Conservation (phyloP, 2,797 vertebrate genomes). For the Austrolebias charrua region DNA sequence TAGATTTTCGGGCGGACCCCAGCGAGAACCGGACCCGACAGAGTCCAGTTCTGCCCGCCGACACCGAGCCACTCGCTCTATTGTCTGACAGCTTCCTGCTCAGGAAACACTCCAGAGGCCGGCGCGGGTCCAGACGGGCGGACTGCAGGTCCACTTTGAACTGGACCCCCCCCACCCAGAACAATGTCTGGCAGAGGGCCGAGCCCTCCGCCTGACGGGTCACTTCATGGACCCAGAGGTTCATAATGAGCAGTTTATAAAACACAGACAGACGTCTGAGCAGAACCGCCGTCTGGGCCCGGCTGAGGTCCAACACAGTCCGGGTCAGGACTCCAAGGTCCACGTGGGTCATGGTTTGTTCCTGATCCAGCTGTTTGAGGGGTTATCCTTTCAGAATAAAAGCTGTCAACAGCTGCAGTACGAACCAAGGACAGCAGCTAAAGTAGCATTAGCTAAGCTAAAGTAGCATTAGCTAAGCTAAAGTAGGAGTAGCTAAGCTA, state of each 20-base stretch:
- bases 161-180: slow-evolving; percentile 15
- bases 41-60: slow-evolving; percentile 6
- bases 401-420: no score
- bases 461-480: no score
- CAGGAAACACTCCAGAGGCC: slow-evolving; percentile 68
- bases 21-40: background rate
- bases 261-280: background rate
- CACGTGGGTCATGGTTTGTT: no score
- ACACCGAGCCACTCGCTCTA: slow-evolving; percentile 45
- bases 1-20: no score
- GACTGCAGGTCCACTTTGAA: slow-evolving; percentile 52
- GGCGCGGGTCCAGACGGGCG: slow-evolving; percentile 53
- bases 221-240: slow-evolving; percentile 53
- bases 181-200: slow-evolving; percentile 66
- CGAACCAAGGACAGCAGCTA: no score
- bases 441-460: no score
- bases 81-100: slow-evolving; percentile 72
- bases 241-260: slow-evolving; percentile 56
- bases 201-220: slow-evolving; percentile 43
- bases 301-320: no score
- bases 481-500: no score
- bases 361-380: no score
- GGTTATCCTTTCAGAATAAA: no score
- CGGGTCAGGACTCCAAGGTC: no score
- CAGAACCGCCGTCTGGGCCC: no score